Evolutionary conservation across 2,888 invertebrate species (phyloP), one percentile per base, ranked within the genome.

Genomic region (Spodoptera exigua): DNA sequence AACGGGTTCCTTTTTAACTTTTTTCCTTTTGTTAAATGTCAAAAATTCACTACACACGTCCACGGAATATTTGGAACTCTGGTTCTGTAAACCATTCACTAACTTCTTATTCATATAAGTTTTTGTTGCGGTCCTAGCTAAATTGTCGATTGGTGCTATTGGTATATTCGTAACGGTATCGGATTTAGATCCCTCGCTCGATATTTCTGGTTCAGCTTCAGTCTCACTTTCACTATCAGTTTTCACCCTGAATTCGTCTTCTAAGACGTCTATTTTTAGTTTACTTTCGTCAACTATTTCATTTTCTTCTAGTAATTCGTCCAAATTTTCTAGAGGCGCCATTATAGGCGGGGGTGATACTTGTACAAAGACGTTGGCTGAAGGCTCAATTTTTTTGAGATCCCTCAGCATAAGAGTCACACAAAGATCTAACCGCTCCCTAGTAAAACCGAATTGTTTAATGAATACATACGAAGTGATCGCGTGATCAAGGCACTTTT

Each of bases 241-340:
- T 67, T 88, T 76, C 0, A 86, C 7, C 79, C 93, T 88, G 71
- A 89, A 93, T 72, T 93, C 93, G 45, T 93, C 93, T 84, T 94
- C 93, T 52, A 94, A 62, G 5, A 92, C 85, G 21, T 92, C 91
- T n/a, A 90, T 70, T 65, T 85, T 85, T 0, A 82, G 53, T 70
- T 88, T 81, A 12, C 66, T 64, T 49, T 90, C 91, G 54, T 87
- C 84, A 2, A 80, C 53, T 21, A 79, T 69, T 9, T 86, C 81
- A 10, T 70, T 59, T 7, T 80, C 81, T 16, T 83, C 74, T 4
- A 79, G 10, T 0, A 81, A 47, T 14, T 86, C 83, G 51, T 89
- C 85, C 0, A 68, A 46, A 10, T 84, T 77, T 48, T 83, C 78
- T 45, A 74, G 65, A 2, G 78, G 54, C 0, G 90, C 88, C 75